Evolutionary conservation across 2,797 vertebrate genomes (phyloP).

Genomic region (Rallus crepitans): DNA sequence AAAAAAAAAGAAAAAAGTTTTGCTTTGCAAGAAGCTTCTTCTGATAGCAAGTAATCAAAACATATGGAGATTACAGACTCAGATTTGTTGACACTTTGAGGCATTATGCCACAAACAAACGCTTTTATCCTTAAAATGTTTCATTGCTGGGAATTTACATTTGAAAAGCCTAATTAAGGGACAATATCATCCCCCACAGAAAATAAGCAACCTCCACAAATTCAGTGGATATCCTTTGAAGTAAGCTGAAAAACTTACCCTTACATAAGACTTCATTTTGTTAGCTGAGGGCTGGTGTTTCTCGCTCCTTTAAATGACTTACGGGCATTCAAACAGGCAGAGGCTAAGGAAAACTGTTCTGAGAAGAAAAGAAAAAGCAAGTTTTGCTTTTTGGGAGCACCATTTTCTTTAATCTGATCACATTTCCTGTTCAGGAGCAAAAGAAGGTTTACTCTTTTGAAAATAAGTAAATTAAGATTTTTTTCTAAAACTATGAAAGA

Average conservation of each 20-base stretch:
- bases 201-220: slow-evolving; percentile 52
- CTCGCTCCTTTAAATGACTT: not conserved
- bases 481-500: not conserved
- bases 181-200: slow-evolving; percentile 49
- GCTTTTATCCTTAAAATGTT: slow-evolving; percentile 60
- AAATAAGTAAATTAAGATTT: not conserved
- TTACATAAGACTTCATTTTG: slow-evolving; percentile 36
- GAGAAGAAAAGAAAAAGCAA: not conserved
- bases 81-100: slow-evolving; percentile 68
- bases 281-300: not conserved
- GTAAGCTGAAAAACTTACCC: slow-evolving; percentile 17
- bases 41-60: slow-evolving; percentile 57
- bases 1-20: not conserved
- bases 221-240: slow-evolving; percentile 52
- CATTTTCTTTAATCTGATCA: not conserved
- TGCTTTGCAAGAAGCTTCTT: slow-evolving; percentile 30
- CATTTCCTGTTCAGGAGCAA: not conserved
- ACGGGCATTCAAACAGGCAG: not conserved
- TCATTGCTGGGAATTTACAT: slow-evolving; percentile 48
- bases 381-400: not conserved
- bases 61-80: slow-evolving; percentile 39
- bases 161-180: slow-evolving; percentile 67
- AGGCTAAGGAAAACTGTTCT: not conserved
- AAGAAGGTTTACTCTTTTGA: not conserved
- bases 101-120: slow-evolving; percentile 49